These are phyloP conservation scores for Barbus barbus DNA, from an alignment of 2,113 vertebrate genomes.

Conservation along the genomic window DNA sequence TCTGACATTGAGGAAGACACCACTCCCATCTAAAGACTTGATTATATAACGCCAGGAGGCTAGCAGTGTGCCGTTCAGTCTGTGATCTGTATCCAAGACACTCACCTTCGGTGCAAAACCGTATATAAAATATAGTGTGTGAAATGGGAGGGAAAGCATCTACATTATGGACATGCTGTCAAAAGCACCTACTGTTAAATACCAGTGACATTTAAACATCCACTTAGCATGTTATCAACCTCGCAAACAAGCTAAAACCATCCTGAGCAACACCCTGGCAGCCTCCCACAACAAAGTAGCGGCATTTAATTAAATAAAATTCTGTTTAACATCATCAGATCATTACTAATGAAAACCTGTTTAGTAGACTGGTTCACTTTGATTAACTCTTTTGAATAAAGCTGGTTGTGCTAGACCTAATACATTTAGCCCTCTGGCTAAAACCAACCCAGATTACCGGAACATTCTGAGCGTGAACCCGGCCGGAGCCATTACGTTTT, in stretches of 20 bases:
- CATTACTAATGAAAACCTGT: constrained; percentile 12
- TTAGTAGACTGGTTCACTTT: neutral
- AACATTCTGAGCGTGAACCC: constrained; percentile 29
- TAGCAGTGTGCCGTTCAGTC: neutral
- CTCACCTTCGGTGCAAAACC: neutral
- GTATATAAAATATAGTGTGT: neutral
- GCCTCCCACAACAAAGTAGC: neutral
- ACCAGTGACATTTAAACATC: neutral
- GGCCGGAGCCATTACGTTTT: constrained; percentile 25
- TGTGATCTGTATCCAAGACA: neutral
- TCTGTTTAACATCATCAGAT: constrained; percentile 5
- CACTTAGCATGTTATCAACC: neutral
- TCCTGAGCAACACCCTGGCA: neutral
- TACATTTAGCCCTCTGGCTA: constrained; percentile 36
- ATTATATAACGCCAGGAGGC: neutral
- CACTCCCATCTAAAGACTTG: neutral
- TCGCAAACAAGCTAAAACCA: neutral
- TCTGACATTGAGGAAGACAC: constrained; percentile 25
- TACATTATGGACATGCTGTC: neutral
- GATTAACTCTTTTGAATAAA: constrained; percentile 25
- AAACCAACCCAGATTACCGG: constrained; percentile 27
- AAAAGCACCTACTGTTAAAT: neutral
- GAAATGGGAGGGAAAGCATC: neutral
- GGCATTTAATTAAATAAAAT: neutral
- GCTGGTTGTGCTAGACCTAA: constrained; percentile 3